Conservation (phyloP, 2,113 vertebrate genomes). For the Rhinolophus ferrumequinum region DNA sequence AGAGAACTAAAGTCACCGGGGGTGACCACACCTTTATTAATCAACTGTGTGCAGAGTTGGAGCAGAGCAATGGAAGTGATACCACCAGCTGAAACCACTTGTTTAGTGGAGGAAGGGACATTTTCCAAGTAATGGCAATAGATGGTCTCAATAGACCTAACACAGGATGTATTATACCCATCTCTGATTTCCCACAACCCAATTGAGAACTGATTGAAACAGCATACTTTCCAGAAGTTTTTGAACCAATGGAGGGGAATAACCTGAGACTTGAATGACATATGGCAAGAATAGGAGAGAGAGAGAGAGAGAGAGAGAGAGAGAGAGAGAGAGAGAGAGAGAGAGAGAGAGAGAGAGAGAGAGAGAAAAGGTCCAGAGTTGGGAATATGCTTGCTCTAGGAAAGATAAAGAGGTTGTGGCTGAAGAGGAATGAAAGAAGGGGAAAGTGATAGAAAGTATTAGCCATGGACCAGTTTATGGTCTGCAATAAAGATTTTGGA, state of each 20-base stretch:
- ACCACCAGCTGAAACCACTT: background rate
- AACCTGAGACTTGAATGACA: background rate
- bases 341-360: too few relatives aligned
- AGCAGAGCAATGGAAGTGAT: background rate
- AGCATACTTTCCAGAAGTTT: background rate
- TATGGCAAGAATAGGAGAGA: background rate
- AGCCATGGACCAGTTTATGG: rapidly evolving
- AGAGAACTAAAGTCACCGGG: background rate
- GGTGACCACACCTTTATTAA: background rate
- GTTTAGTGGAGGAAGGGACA: background rate
- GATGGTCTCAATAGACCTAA: background rate
- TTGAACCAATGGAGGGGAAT: background rate
- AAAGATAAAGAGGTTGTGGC: background rate
- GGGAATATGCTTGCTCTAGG: background rate
- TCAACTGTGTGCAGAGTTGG: background rate
- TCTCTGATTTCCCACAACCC: background rate
- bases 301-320: background rate
- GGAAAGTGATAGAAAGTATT: background rate
- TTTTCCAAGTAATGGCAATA: background rate
- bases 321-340: too few relatives aligned
- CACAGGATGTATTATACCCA: background rate
- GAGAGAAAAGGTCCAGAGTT: background rate
- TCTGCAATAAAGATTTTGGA: background rate
- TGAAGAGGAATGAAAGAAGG: background rate
- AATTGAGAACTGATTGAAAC: background rate